Evolutionary conservation across 1,140 invertebrate genomes (phyloP), one percentile per base, ranked within the genome.

Genomic region (Tyrophagus putrescentiae): DNA sequence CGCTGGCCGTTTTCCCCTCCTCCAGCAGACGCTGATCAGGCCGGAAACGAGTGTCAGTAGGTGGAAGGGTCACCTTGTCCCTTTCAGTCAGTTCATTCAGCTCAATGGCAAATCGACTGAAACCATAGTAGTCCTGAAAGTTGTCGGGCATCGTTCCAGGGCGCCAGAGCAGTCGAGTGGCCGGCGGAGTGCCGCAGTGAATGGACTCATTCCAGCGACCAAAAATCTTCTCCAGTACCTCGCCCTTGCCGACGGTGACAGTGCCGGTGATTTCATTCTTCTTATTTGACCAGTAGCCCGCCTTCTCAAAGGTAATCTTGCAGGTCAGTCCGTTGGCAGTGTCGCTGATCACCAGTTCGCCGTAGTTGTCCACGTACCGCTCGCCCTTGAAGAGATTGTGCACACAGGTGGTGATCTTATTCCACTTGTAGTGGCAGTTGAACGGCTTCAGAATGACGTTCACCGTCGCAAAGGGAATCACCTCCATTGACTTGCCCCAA

Each of bases 401-500:
- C 1, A 89, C 84, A 73, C 85, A 89, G 3, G 85, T 86, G 25
- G 85, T 88, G 21, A 87, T 83, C 76, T 90, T 89, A 70, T 87
- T 88, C 84, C 85, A 88, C 34, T 76, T 76, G 67, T 87, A 88
- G 65, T 82, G 77, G 67, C 85, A 72, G 29, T 74, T 69, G 50
- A 68, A 72, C 29, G 36, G 29, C 18, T 62, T 45, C 7, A 64
- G 32, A 28, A 65, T 54, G 25, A 71, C 63, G 52, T 71, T 67
- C 44, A 76, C 69, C 42, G 71, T 70, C 50, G 85, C 85, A 33
- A 83, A 78, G 0, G 87, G 86, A 68, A 87, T 83, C 70, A 89
- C 84, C 73, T 89, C 85, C 77, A 91, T 85, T 31, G 84, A 87
- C 73, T 87, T 89, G 59, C 86, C 86, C 85, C 86, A 90, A 74